Evolutionary conservation across 2,797 vertebrate genomes (phyloP), one percentile per base, ranked within the genome.

Genomic region (Pseudomugil tenellus): DNA sequence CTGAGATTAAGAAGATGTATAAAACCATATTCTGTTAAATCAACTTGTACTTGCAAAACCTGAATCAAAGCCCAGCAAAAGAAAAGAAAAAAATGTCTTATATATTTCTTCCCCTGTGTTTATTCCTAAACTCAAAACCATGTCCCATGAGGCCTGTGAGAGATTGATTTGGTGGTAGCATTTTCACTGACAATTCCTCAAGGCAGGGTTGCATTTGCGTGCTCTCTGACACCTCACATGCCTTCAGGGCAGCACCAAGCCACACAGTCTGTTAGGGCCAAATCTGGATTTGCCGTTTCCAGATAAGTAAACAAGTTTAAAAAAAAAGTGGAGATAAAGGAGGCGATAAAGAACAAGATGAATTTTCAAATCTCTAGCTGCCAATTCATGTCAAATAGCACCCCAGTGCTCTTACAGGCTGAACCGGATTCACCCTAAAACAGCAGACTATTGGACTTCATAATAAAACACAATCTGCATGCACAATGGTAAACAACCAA

Each of bases 401-500:
- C 57, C 51, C 28, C 23, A 43, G 31, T 3, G 0, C 6, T 43
- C 35, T 71, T 34, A 4, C 11, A 2, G 21, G 78, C n/a, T 71
- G 58, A 67, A 77, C 76, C 56, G 48, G 32, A 76, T 70, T 80
- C 62, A 48, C 68, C 80, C 68, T 72, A 83, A 69, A 77, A 48
- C 67, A 76, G 55, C 61, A 61, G 77, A 73, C 67, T 78, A 78
- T 84, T 51, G 69, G 81, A 43, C 77, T 73, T 68, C 63, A 43
- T 84, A 82, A 91, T 90, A 77, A 80, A 87, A 91, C 89, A 85
- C 81, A 87, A 87, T 89, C 90, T 87, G 73, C 84, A 88, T 87
- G 83, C 83, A 90, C 89, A 90, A 90, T 89, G 80, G 83, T 89
- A 91, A 93, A 93, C 91, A 93, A 92, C 82, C 84, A 78, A 91